Conservation (phyloP, 2,888 invertebrate genomes). For the Drosophila atripex region DNA sequence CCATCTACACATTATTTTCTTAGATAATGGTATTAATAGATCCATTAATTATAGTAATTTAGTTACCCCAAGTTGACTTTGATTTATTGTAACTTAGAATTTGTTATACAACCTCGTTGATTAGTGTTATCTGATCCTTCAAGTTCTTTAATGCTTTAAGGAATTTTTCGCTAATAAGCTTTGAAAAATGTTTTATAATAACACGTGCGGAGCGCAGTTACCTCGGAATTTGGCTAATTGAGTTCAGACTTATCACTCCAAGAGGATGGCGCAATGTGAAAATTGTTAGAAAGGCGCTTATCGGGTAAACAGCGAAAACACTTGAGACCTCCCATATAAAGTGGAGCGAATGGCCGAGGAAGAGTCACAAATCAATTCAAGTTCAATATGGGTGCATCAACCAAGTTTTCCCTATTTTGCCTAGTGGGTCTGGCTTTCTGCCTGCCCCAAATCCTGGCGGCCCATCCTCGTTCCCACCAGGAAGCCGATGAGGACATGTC, state of each 20-base stretch:
- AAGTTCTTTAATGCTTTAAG: neutral
- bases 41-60: neutral
- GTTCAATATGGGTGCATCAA: constrained; percentile 11
- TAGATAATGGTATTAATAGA: neutral
- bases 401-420: neutral
- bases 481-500: constrained; percentile 25
- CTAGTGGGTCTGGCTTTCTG: neutral
- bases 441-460: neutral
- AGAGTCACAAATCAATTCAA: constrained; percentile 22
- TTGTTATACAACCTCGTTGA: neutral
- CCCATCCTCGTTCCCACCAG: constrained; percentile 1
- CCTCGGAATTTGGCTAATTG: neutral
- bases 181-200: neutral
- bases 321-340: constrained; percentile 18
- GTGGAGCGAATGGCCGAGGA: neutral
- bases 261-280: constrained; percentile 24
- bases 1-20: neutral
- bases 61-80: neutral
- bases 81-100: neutral
- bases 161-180: neutral
- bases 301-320: constrained; percentile 11
- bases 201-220: neutral
- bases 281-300: constrained; percentile 9
- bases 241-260: constrained; percentile 9
- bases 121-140: neutral